phyloP scores from a whole-genome alignment of 2,888 invertebrate genomes.

The Drosophila emarginata region DNA sequence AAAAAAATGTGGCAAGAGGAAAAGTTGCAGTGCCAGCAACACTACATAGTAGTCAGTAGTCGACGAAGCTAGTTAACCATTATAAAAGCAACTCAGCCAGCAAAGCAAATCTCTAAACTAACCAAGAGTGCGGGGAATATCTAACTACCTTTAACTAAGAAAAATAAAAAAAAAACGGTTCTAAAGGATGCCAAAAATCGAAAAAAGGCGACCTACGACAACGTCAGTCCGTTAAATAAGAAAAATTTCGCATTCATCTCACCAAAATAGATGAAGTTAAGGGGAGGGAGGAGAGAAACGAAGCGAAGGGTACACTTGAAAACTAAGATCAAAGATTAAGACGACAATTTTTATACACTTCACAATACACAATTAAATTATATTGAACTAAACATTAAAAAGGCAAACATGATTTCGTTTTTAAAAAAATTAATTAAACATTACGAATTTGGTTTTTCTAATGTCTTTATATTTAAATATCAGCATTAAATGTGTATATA shows the following conservation, averaged over 20 bases:
- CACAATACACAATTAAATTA: too few relatives aligned
- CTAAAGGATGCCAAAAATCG: constrained; percentile 32
- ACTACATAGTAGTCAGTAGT: constrained; percentile 36
- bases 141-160: constrained; percentile 8
- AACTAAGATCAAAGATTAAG: too few relatives aligned
- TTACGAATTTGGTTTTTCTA: too few relatives aligned
- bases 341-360: too few relatives aligned
- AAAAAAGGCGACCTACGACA: constrained; percentile 27
- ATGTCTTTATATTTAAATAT: too few relatives aligned
- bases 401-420: too few relatives aligned
- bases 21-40: constrained; percentile 30
- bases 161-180: not conserved
- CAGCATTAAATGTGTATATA: too few relatives aligned
- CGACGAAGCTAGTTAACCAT: constrained; percentile 37
- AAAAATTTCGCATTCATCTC: constrained; percentile 31
- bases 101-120: constrained; percentile 20
- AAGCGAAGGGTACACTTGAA: not conserved
- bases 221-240: constrained; percentile 1
- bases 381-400: too few relatives aligned
- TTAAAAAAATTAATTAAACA: too few relatives aligned
- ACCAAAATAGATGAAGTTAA: not conserved
- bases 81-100: constrained; percentile 33
- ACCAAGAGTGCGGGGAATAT: constrained; percentile 31
- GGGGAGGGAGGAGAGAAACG: not conserved
- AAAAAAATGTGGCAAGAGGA: constrained; percentile 2